phyloP scores from a whole-genome alignment of 2,888 invertebrate species.

The Drosophila falleni region DNA sequence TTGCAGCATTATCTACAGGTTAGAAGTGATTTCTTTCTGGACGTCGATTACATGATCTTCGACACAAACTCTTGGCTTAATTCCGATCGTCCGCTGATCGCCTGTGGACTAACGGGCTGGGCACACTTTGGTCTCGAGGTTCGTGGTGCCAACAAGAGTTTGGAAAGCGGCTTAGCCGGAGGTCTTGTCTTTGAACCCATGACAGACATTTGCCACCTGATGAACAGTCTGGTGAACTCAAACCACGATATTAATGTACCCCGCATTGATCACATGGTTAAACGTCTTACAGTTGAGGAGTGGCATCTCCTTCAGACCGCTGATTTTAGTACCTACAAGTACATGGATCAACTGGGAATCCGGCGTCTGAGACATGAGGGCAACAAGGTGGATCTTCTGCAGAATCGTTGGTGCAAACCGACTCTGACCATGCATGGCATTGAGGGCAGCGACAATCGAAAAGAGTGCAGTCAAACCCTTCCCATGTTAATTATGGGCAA shows the following conservation, averaged over 20 bases:
- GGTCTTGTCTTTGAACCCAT: conserved; percentile 62
- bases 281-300: conserved; percentile 14
- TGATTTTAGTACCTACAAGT: conserved; percentile 38
- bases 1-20: conserved; percentile 26
- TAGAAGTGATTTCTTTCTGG: conserved; percentile 36
- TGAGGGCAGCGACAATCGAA: conserved; percentile 35
- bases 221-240: conserved; percentile 43
- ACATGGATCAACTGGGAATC: conserved; percentile 44
- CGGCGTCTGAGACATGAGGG: conserved; percentile 39
- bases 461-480: conserved; percentile 6
- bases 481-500: conserved; percentile 54
- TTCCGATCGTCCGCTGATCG: conserved; percentile 29
- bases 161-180: conserved; percentile 49
- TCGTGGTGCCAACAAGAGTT: conserved; percentile 40
- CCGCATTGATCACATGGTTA: conserved; percentile 3
- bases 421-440: conserved; percentile 59
- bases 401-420: conserved; percentile 55
- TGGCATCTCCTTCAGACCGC: conserved; percentile 48
- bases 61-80: conserved; percentile 52
- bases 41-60: conserved; percentile 51
- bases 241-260: conserved; percentile 28
- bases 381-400: conserved; percentile 36
- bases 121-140: conserved; percentile 45
- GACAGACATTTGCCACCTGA: conserved; percentile 57
- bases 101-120: conserved; percentile 55